Conservation (phyloP, 1,140 invertebrate species). For the Diachasma alloeum region DNA sequence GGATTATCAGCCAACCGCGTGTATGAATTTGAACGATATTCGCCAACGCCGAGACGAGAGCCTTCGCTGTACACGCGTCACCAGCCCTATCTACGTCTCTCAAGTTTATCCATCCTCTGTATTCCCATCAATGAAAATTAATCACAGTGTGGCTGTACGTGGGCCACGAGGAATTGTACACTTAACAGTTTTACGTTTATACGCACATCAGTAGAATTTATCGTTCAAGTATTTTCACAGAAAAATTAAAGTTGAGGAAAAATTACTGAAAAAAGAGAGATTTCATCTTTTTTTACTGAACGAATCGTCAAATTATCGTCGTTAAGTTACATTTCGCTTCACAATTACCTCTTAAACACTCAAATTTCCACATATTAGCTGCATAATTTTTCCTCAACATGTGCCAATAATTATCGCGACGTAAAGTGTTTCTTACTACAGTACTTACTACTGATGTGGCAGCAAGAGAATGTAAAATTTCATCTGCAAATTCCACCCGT, state of each 20-base stretch:
- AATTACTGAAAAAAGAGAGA: too few relatives aligned
- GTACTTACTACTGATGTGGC: constrained; percentile 6
- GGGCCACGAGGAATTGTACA: constrained; percentile 24
- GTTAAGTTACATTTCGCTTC: too few relatives aligned
- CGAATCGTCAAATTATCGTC: too few relatives aligned
- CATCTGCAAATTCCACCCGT: background rate
- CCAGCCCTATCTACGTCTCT: constrained; percentile 62
- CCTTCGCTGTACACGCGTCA: constrained; percentile 63
- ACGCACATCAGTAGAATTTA: background rate
- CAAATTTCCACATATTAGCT: too few relatives aligned
- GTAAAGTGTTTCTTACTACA: background rate
- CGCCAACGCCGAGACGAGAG: constrained; percentile 53
- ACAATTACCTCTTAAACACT: too few relatives aligned
- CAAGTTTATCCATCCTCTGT: constrained; percentile 58
- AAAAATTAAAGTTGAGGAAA: background rate
- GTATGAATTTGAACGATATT: constrained; percentile 51
- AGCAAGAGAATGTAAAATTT: background rate
- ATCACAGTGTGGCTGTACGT: background rate
- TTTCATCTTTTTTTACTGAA: too few relatives aligned
- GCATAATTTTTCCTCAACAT: too few relatives aligned
- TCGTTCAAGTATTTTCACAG: background rate
- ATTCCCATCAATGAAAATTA: constrained; percentile 25
- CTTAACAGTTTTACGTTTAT: background rate
- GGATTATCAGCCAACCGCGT: constrained; percentile 58
- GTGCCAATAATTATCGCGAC: too few relatives aligned